These are phyloP conservation scores for Tenthredo mesomela DNA, from an alignment of 2,888 invertebrate species.

Conservation along the genomic window DNA sequence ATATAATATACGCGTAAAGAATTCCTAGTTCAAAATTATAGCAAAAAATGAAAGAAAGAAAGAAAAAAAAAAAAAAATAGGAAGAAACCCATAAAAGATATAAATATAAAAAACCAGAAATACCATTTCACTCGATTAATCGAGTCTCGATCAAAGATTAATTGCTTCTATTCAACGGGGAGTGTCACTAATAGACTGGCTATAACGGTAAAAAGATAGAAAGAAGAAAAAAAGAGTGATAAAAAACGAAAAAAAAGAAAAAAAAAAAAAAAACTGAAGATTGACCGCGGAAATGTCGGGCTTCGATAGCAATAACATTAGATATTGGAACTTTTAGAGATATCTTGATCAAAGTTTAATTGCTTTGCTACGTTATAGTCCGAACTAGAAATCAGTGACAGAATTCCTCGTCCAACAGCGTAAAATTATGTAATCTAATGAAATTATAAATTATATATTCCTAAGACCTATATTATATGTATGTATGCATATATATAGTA, in stretches of 20 bases:
- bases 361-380: not conserved
- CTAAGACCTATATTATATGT: not conserved
- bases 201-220: not conserved
- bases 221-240: not conserved
- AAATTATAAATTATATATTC: not conserved
- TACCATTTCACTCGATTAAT: not conserved
- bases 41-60: not conserved
- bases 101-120: not conserved
- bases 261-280: not conserved
- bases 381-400: not conserved
- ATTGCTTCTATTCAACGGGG: not conserved
- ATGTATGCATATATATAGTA: not conserved
- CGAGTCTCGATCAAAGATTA: slow-evolving; percentile 11
- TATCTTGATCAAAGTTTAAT: not conserved
- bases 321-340: not conserved
- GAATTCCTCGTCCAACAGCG: not conserved
- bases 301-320: not conserved
- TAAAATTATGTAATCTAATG: not conserved
- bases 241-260: not conserved
- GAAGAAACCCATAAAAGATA: too few species aligned
- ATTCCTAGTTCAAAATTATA: not conserved
- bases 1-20: not conserved
- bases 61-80: not conserved
- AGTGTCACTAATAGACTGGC: not conserved
- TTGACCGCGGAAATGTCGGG: not conserved